A percentile compares a stretch with the other conserved stretches of the same genome.
Evolutionary conservation across 2,797 vertebrate genomes (phyloP).

Genomic region (Diceros bicornis): DNA sequence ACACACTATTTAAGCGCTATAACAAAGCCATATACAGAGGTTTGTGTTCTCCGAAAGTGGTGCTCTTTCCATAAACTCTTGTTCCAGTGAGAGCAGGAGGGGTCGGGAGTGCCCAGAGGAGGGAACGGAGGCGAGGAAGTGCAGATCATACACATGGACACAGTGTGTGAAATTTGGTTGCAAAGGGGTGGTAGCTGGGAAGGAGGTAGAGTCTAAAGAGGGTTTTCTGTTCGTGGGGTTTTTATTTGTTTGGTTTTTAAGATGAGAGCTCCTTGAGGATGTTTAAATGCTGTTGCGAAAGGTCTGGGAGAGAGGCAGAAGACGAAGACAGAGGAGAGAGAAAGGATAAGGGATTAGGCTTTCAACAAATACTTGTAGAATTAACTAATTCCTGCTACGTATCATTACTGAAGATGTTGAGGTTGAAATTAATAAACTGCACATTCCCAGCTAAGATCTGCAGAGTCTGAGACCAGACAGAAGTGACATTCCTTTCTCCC

Average conservation of each 20-base stretch:
- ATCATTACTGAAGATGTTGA: background rate
- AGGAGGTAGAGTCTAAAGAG: background rate
- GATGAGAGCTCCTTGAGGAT: conserved; percentile 1
- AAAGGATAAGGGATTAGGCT: background rate
- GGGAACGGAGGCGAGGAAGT: background rate
- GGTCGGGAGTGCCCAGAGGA: background rate
- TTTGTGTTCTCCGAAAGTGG: background rate
- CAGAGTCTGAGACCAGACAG: conserved; percentile 47
- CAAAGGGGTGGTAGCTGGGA: background rate
- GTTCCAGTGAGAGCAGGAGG: background rate
- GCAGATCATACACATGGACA: background rate
- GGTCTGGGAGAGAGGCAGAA: background rate
- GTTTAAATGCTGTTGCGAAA: background rate
- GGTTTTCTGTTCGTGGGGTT: background rate
- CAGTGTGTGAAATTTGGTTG: background rate
- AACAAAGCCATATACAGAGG: accelerated
- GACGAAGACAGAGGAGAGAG: background rate
- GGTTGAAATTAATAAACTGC: background rate
- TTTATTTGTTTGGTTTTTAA: conserved; percentile 40
- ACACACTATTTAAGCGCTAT: background rate
- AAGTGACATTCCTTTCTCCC: conserved; percentile 64
- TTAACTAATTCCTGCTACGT: conserved; percentile 7
- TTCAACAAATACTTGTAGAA: conserved; percentile 62
- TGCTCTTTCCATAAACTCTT: background rate
- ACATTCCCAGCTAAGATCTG: background rate